Percentiles rank a stretch among this genome's conserved stretches.
Conservation (phyloP, 2,888 invertebrate genomes). For the Orthonychiurus folsomi region DNA sequence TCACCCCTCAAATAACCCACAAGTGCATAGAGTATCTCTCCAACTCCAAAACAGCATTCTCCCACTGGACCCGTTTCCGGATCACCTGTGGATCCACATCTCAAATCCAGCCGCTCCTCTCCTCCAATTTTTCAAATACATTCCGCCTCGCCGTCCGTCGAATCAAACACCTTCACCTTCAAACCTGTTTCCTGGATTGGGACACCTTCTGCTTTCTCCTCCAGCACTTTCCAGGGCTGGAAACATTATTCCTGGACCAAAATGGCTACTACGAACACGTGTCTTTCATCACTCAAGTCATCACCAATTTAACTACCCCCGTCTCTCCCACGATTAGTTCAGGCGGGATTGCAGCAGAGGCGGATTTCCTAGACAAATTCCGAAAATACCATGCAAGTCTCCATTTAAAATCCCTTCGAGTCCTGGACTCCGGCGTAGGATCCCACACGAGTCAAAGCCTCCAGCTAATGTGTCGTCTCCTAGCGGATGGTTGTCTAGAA, state of each 20-base stretch:
- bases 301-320: background rate
- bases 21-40: background rate
- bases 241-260: background rate
- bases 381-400: slow-evolving; percentile 8
- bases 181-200: slow-evolving; percentile 5
- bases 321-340: no score
- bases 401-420: background rate
- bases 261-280: background rate
- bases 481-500: no score
- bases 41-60: background rate
- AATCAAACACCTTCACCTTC: background rate
- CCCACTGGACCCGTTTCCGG: background rate
- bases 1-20: background rate
- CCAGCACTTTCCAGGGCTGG: background rate
- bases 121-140: background rate
- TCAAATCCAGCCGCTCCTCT: background rate
- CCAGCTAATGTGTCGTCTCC: no score
- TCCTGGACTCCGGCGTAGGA: background rate
- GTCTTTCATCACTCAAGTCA: background rate
- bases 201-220: background rate
- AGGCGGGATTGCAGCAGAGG: no score
- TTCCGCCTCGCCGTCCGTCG: background rate
- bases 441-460: no score
- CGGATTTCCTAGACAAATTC: background rate
- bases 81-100: background rate